phyloP scores from a whole-genome alignment of 2,888 invertebrate genomes.

The Cephus pulcher region DNA sequence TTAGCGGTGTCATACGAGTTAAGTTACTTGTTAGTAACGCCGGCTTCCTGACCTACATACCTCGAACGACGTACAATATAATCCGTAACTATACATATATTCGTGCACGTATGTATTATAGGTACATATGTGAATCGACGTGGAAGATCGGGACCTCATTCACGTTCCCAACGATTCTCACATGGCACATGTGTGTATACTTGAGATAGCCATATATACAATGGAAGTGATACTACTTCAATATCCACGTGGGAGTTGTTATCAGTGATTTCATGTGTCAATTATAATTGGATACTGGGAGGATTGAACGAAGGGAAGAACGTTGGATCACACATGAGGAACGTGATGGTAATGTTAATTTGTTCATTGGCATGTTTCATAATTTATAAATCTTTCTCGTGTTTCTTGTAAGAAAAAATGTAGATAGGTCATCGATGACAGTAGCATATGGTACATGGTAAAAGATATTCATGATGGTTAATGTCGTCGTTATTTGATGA shows the following conservation, averaged over 20 bases:
- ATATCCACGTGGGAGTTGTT: neutral
- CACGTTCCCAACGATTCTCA: conserved; percentile 28
- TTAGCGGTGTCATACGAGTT: conserved; percentile 32
- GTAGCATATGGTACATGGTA: neutral
- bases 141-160: conserved; percentile 28
- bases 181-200: neutral
- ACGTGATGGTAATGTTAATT: neutral
- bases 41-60: conserved; percentile 63
- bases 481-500: neutral
- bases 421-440: neutral
- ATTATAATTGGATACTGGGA: neutral
- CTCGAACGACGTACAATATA: conserved; percentile 40
- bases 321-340: no score
- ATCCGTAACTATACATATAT: conserved; percentile 17
- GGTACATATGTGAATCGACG: neutral
- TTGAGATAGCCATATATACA: neutral
- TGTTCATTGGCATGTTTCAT: neutral
- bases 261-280: neutral
- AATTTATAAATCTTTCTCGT: neutral
- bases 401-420: neutral
- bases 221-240: no score
- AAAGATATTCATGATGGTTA: neutral
- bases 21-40: conserved; percentile 52
- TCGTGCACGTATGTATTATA: neutral
- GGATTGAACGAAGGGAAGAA: neutral